Conservation (phyloP, 2,113 vertebrate genomes). For the Eretmochelys imbricata region DNA sequence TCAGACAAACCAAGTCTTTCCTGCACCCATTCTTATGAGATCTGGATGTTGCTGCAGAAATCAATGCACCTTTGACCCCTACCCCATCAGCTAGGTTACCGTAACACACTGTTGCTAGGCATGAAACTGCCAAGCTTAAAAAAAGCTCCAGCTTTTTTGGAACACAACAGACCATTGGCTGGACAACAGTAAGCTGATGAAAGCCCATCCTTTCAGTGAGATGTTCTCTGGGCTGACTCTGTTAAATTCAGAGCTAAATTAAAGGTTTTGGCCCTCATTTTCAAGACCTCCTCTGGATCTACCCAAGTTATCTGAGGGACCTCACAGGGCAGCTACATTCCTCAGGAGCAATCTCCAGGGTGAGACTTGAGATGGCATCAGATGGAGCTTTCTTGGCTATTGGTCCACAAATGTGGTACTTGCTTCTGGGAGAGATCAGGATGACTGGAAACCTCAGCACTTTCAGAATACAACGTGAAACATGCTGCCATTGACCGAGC, state of each 20-base stretch:
- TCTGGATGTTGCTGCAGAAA: not conserved
- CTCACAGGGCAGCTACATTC: not conserved
- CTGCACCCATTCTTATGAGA: not conserved
- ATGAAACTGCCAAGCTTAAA: not conserved
- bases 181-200: not conserved
- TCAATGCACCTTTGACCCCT: not conserved
- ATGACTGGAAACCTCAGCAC: slow-evolving; percentile 53
- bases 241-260: not conserved
- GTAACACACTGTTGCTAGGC: not conserved
- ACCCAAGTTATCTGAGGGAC: rapidly evolving
- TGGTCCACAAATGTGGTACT: not conserved
- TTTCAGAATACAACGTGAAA: slow-evolving; percentile 67
- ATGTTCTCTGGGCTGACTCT: not conserved
- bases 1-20: not conserved
- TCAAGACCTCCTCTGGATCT: not conserved
- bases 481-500: slow-evolving; percentile 52
- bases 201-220: not conserved
- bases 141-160: not conserved
- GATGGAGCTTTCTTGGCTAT: slow-evolving; percentile 16
- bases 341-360: not conserved
- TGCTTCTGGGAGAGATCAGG: slow-evolving; percentile 61
- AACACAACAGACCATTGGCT: not conserved
- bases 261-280: not conserved
- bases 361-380: not conserved
- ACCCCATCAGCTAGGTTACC: not conserved